These are phyloP conservation scores for Pachyramphus minor DNA, from an alignment of 2,113 vertebrate species.

Conservation along the genomic window DNA sequence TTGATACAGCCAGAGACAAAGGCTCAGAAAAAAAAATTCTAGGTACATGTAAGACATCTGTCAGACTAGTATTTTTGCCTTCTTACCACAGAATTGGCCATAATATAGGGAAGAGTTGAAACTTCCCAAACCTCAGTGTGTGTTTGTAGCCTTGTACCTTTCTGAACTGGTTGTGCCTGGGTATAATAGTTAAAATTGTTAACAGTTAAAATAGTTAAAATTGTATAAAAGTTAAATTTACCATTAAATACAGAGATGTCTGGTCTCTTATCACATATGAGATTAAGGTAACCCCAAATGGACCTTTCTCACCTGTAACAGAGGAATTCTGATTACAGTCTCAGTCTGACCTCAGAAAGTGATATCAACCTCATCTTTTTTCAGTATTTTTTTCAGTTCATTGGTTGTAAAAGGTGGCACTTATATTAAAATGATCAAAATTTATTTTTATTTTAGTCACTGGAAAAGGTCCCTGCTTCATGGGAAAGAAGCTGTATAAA, in stretches of 20 bases:
- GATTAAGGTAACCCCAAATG: neutral
- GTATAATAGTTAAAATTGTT: no score
- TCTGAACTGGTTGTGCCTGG: neutral
- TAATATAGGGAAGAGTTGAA: neutral
- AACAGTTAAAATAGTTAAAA: no score
- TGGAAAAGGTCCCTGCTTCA: neutral
- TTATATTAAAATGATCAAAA: neutral
- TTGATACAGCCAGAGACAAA: neutral
- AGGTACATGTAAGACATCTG: neutral
- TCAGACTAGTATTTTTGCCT: neutral
- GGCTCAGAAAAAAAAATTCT: neutral
- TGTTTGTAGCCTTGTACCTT: neutral
- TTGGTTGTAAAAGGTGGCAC: neutral
- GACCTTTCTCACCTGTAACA: neutral
- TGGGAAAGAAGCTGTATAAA: neutral
- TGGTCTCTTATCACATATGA: neutral
- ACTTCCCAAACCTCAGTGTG: neutral
- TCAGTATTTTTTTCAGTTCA: neutral
- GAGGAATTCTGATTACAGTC: neutral
- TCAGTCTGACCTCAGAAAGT: neutral
- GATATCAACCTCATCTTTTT: neutral
- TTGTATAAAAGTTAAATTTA: neutral
- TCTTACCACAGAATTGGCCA: neutral
- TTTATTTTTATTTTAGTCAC: neutral
- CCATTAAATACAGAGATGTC: neutral